Conservation (phyloP, 1,140 invertebrate genomes). For the Lasioglossum albipes region DNA sequence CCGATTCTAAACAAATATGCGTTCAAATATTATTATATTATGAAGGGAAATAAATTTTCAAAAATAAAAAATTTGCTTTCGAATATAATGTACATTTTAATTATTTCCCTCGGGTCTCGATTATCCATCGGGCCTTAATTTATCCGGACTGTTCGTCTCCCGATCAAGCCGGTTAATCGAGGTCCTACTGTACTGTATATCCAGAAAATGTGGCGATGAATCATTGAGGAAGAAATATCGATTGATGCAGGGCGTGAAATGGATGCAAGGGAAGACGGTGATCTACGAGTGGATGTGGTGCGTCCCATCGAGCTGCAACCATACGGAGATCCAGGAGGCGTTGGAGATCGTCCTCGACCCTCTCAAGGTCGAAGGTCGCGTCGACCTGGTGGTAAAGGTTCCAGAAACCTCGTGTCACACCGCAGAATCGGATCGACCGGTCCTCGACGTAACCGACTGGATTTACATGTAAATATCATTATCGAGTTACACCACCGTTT, state of each 20-base stretch:
- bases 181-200: too few species aligned
- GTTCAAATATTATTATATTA: too few species aligned
- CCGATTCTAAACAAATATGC: too few species aligned
- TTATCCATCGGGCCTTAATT: too few species aligned
- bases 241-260: constrained; percentile 50
- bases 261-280: constrained; percentile 49
- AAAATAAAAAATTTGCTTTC: too few species aligned
- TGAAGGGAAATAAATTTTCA: too few species aligned
- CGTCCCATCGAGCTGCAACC: constrained; percentile 69
- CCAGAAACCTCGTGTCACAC: constrained; percentile 62
- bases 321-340: constrained; percentile 59
- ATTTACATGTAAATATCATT: constrained; percentile 63
- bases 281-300: constrained; percentile 72
- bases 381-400: constrained; percentile 64
- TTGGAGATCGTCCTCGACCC: constrained; percentile 64
- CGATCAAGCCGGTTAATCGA: too few species aligned
- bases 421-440: constrained; percentile 28
- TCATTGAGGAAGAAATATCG: neutral
- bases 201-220: too few species aligned
- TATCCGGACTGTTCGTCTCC: too few species aligned
- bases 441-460: constrained; percentile 63
- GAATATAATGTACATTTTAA: too few species aligned
- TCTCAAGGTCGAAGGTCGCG: constrained; percentile 60
- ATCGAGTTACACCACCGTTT: neutral
- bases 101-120: too few species aligned